phyloP scores from a whole-genome alignment of 2,113 vertebrate genomes.

The Chionodraco myersi region DNA sequence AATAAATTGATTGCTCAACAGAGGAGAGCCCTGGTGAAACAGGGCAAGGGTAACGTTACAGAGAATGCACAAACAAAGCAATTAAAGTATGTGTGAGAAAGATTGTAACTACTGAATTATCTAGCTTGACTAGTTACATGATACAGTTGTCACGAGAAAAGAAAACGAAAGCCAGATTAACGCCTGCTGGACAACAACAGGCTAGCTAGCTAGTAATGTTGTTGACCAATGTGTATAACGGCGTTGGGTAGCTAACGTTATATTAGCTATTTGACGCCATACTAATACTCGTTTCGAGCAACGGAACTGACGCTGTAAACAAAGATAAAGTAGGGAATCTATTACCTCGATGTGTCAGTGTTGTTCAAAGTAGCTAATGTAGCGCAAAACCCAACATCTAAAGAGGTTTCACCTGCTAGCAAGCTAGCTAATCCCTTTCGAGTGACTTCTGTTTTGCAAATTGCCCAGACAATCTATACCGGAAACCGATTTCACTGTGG shows the following conservation, averaged over 20 bases:
- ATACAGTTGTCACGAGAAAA: background rate
- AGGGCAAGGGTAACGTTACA: background rate
- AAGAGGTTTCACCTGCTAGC: conserved; percentile 58
- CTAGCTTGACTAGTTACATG: background rate
- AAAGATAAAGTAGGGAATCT: background rate
- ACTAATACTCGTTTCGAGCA: background rate
- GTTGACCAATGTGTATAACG: conserved; percentile 2
- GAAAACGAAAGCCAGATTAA: conserved; percentile 21
- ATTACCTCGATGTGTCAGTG: conserved; percentile 54
- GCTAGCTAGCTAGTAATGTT: conserved; percentile 29
- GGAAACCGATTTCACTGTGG: background rate
- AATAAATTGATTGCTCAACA: background rate
- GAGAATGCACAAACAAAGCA: background rate
- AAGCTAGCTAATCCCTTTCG: conserved; percentile 77
- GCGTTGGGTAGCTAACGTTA: background rate
- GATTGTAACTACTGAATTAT: no score
- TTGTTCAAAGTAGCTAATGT: conserved; percentile 38
- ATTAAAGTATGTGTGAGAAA: background rate
- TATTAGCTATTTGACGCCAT: background rate
- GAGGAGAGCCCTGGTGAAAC: background rate
- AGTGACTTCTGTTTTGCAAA: conserved; percentile 74
- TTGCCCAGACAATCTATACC: conserved; percentile 15
- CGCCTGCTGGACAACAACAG: conserved; percentile 8
- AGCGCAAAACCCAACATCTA: conserved; percentile 55
- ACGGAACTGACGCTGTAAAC: background rate